Base-by-base conservation (phyloP, 1,140 invertebrate species). In the Arion vulgaris region DNA sequence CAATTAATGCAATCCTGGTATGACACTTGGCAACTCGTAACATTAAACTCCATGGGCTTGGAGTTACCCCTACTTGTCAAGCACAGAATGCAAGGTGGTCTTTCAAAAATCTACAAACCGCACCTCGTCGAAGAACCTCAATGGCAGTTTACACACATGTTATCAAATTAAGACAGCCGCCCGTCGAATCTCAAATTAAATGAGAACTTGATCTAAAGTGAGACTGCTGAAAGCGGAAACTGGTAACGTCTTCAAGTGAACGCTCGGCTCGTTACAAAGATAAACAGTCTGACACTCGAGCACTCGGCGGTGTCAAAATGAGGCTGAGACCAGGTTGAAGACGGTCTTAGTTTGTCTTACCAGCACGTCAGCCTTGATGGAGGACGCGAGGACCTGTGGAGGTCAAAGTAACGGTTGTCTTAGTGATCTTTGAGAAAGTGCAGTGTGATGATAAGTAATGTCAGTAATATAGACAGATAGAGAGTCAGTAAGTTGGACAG, bases 11-110 rank as follows among this genome's bases (percentile, higher is more conserved):
- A 66, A 66, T 66, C n/a, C 62, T 17, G 62, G 4, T 28, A 32
- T 66, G 62, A 66, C 62, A 66, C 62, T 66, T 66, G 62, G 28
- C 28, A 66, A 66, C 7, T 66, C 62, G 62, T 66, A 66, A 66
- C 62, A 32, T 66, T 66, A 66, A 66, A 66, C 62, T 28, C 4
- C n/a, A 9, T 34, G 4, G 19, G n/a, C 62, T 7, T 23, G n/a
- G 28, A 23, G 1, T 11, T 66, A 34, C 19, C 11, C 62, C n/a
- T 32, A 66, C 62, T 66, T 32, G 62, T 13, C 28, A 28, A 66
- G n/a, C 62, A 34, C n/a, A 9, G 28, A 11, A 32, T 28, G n/a
- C 62, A 66, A 66, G 28, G 62, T 66, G 62, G 62, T 34, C 62
- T 28, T 11, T 28, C n/a, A 7, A 32, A 32, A 23, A 32, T 32